phyloP scores from a whole-genome alignment of 2,888 invertebrate genomes.

The Boloria selene region DNA sequence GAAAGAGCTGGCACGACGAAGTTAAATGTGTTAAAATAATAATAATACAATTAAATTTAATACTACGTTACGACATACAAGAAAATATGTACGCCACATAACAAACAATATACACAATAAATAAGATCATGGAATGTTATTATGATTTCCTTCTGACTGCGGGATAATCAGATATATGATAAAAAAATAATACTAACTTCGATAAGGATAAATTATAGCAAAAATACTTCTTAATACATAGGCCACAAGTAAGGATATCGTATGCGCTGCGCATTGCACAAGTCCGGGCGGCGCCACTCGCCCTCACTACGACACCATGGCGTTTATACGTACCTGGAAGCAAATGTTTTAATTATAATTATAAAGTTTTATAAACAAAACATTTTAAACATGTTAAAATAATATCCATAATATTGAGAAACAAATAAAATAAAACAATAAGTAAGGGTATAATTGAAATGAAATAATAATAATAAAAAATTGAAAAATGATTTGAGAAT shows the following conservation, averaged over 20 bases:
- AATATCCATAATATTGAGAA: no score
- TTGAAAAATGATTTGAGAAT: no score
- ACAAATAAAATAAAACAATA: no score
- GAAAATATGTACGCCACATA: constrained; percentile 76
- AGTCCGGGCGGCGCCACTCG: constrained; percentile 28
- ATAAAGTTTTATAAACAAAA: background rate
- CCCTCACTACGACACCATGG: constrained; percentile 19
- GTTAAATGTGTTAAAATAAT: constrained; percentile 65
- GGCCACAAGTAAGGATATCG: constrained; percentile 46
- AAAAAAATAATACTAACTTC: constrained; percentile 73
- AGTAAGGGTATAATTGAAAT: no score
- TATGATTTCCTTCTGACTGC: constrained; percentile 64
- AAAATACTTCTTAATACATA: constrained; percentile 75
- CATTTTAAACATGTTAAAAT: background rate
- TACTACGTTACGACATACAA: constrained; percentile 68
- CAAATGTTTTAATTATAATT: background rate
- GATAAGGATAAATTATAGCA: constrained; percentile 76
- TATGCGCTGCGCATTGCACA: constrained; percentile 40
- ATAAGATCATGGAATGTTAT: constrained; percentile 81
- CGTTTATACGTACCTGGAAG: constrained; percentile 11
- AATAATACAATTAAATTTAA: constrained; percentile 49
- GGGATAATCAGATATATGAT: constrained; percentile 54
- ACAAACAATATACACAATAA: constrained; percentile 80
- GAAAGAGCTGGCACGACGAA: constrained; percentile 81
- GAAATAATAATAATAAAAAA: no score